phyloP scores from a whole-genome alignment of 2,797 vertebrate species.

The Erpetoichthys calabaricus region DNA sequence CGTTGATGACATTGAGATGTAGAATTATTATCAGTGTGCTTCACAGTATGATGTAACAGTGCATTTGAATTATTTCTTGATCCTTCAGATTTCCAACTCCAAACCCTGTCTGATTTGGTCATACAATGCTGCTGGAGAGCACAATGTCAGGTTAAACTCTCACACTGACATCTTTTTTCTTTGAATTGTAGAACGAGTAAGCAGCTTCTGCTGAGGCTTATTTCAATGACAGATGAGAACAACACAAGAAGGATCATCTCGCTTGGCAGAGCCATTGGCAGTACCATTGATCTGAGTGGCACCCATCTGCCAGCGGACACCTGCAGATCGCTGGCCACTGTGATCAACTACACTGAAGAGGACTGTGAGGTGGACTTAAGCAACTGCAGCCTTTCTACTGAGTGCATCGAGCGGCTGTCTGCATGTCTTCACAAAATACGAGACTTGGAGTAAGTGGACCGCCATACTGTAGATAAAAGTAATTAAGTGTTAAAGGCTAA shows the following conservation, averaged over 20 bases:
- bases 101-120: too few species aligned
- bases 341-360: conserved; percentile 31
- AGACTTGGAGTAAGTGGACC: conserved; percentile 35
- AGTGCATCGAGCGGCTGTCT: conserved; percentile 21
- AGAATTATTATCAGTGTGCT: too few species aligned
- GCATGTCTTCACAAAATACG: conserved; percentile 32
- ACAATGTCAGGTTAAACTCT: too few species aligned
- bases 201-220: conserved; percentile 22
- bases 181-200: conserved; percentile 21
- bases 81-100: too few species aligned
- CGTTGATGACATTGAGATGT: too few species aligned
- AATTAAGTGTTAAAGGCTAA: too few species aligned
- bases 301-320: conserved; percentile 18
- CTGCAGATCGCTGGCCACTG: conserved; percentile 22
- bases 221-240: conserved; percentile 18
- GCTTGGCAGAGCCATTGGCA: conserved; percentile 24
- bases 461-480: too few species aligned
- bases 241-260: conserved; percentile 10
- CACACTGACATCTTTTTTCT: too few species aligned
- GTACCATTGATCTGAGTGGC: conserved; percentile 36
- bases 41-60: too few species aligned
- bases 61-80: too few species aligned
- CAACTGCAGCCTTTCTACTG: conserved; percentile 31
- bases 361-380: conserved; percentile 37
- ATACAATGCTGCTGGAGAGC: too few species aligned